Percentiles rank a stretch among this genome's conserved stretches.
Evolutionary conservation across 1,140 invertebrate genomes (phyloP).

Genomic region (Listronotus bonariensis): DNA sequence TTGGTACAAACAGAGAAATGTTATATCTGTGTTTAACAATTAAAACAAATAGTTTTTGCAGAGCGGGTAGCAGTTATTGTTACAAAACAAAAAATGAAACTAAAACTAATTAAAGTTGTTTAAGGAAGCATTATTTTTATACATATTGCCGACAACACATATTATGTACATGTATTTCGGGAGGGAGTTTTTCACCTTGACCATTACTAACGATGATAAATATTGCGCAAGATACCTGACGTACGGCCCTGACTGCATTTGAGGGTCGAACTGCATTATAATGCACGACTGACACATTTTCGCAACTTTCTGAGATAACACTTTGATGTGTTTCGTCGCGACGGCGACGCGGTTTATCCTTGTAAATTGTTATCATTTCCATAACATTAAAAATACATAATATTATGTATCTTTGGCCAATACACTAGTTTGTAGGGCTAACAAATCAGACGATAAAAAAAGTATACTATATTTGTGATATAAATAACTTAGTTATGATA

Average conservation of each 20-base stretch:
- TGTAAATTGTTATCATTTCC: background rate
- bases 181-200: constrained; percentile 46
- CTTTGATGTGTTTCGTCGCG: background rate
- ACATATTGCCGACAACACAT: constrained; percentile 18
- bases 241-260: constrained; percentile 42
- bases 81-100: constrained; percentile 13
- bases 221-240: constrained; percentile 35
- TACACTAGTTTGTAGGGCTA: too few species aligned
- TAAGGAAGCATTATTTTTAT: constrained; percentile 42
- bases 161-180: constrained; percentile 37
- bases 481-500: too few species aligned
- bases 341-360: background rate
- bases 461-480: too few species aligned
- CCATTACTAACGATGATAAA: constrained; percentile 41
- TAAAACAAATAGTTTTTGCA: constrained; percentile 9
- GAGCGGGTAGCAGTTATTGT: constrained; percentile 12
- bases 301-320: constrained; percentile 16
- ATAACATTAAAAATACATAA: too few species aligned
- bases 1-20: constrained; percentile 4
- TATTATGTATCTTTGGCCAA: too few species aligned
- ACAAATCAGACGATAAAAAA: too few species aligned
- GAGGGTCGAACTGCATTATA: constrained; percentile 33
- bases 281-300: constrained; percentile 32
- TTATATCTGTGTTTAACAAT: constrained; percentile 9
- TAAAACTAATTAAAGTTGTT: constrained; percentile 39